phyloP scores from a whole-genome alignment of 2,113 vertebrate genomes.

The Entelurus aequoreus region DNA sequence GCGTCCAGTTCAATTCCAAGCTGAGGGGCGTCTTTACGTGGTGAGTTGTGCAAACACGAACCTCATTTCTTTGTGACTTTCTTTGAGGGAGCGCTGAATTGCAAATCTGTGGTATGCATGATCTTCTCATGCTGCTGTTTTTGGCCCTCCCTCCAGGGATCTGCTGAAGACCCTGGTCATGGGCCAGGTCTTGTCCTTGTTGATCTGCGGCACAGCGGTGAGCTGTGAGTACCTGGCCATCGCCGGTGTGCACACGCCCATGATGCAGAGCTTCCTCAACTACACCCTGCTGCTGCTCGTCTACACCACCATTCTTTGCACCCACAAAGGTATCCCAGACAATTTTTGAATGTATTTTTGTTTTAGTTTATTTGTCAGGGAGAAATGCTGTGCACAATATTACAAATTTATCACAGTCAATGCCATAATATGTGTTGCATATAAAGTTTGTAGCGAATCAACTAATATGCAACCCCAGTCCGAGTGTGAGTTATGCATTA shows the following conservation, averaged over 20 bases:
- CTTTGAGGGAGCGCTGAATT: neutral
- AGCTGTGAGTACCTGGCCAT: constrained; percentile 84
- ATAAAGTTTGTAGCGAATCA: too few species aligned
- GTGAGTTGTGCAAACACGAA: constrained; percentile 39
- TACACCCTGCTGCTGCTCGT: constrained; percentile 81
- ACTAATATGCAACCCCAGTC: too few species aligned
- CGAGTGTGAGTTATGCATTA: too few species aligned
- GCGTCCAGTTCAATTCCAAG: constrained; percentile 35
- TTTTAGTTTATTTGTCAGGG: too few species aligned
- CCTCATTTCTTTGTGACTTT: neutral
- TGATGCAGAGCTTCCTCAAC: constrained; percentile 95
- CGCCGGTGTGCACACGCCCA: constrained; percentile 76
- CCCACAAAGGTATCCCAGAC: constrained; percentile 73
- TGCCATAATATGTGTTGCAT: too few species aligned
- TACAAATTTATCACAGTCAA: too few species aligned
- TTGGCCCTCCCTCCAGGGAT: constrained; percentile 64
- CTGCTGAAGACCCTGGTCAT: constrained; percentile 82
- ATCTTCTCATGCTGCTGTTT: neutral
- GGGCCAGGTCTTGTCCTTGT: constrained; percentile 87
- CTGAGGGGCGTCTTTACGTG: constrained; percentile 64
- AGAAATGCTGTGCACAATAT: too few species aligned
- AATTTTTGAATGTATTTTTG: too few species aligned
- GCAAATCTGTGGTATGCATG: neutral
- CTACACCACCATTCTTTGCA: constrained; percentile 76
- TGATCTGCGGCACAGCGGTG: constrained; percentile 93